Evolutionary conservation across 2,113 vertebrate genomes (phyloP), one percentile per base, ranked within the genome.

Genomic region (zebrafish (Danio rerio)): DNA sequence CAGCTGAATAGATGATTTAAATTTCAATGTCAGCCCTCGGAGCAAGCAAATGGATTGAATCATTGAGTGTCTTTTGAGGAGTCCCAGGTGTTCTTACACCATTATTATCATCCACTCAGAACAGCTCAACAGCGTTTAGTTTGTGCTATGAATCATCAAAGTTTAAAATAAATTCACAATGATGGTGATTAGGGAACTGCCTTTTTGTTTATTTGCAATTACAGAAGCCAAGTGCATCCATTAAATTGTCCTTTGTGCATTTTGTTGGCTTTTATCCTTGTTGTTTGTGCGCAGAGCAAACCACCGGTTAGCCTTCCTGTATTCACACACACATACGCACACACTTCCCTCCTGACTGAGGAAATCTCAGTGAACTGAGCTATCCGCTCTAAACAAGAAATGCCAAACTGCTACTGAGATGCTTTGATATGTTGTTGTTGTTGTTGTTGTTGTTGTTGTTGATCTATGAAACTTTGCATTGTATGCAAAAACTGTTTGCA

Each of bases 1-100:
- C 73, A 75, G 73, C 59, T 75, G 55, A 75, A 59, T 75, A 59
- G 73, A 31, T 59, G 73, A 75, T 75, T 75, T 75, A 75, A 59
- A 75, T 75, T 75, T 75, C 73, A 75, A 75, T 75, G 73, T 59
- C 73, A 75, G 73, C 40, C 55, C n/a, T 75, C 55, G 10, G 10
- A 75, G 55, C 40, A 58, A 59, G 55, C 53, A 3, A 75, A 59
- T 20, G 55, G 73, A 47, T 59, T 75, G 55, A 59, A 75, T 59
- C 73, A 2, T 59, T 59, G 42, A 75, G 42, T 58, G 58, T 59
- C 55, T 75, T 75, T 75, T 75, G 73, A 45, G 55, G 42, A 75
- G 73, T 75, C 73, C 42, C 73, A 75, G 73, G 73, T 75, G 73
- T 75, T 75, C 55, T 45, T 47, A 9, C 55, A 59, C 73, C 31